These are phyloP conservation scores for Cryptoblepharus egeriae DNA, from an alignment of 2,797 vertebrate genomes.

Conservation along the genomic window DNA sequence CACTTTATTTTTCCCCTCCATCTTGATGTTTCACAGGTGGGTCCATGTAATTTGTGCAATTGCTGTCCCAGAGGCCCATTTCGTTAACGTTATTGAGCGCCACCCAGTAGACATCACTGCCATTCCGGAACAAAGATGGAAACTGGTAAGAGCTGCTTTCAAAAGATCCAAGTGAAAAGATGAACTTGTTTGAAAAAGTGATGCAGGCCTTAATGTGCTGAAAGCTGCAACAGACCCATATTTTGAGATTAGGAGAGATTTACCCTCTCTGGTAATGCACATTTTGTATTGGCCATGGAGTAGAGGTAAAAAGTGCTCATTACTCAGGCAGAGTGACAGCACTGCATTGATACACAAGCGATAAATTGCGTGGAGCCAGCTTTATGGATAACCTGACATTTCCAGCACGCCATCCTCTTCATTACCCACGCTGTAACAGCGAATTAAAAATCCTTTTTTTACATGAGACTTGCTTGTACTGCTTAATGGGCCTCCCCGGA, in stretches of 20 bases:
- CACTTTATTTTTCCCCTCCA: neutral
- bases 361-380: conserved; percentile 52
- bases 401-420: conserved; percentile 70
- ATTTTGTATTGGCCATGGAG: conserved; percentile 50
- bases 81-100: conserved; percentile 87
- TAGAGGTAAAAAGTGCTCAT: conserved; percentile 53
- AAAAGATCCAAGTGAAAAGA: accelerated
- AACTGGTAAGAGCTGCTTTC: conserved; percentile 82
- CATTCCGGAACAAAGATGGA: conserved; percentile 92
- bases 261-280: conserved; percentile 52
- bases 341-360: neutral
- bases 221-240: neutral
- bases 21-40: conserved; percentile 82
- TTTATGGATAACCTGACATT: conserved; percentile 72
- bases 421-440: conserved; percentile 69
- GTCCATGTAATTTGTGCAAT: conserved; percentile 96
- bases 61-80: conserved; percentile 91
- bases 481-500: conserved; percentile 71
- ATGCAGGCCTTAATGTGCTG: accelerated
- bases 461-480: conserved; percentile 64
- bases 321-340: conserved; percentile 65
- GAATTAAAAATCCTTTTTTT: conserved; percentile 73
- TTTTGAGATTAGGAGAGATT: conserved; percentile 39
- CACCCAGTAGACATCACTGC: conserved; percentile 90
- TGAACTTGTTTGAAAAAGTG: neutral